Evolutionary conservation across 2,888 invertebrate genomes (phyloP).

Genomic region (Drosophila limbata): DNA sequence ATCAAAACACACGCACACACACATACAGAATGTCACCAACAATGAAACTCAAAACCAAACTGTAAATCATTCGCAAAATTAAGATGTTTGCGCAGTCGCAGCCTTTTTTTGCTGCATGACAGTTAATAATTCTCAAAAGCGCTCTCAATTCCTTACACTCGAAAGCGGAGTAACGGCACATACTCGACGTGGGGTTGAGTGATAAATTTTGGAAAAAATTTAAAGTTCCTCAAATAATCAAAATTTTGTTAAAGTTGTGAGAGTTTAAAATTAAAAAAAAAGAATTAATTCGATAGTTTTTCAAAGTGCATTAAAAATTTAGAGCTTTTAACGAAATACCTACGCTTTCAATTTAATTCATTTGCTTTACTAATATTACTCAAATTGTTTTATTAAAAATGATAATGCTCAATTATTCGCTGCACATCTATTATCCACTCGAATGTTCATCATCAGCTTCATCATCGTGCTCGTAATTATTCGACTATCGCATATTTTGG

Average conservation of each 20-base stretch:
- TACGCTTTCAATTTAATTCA: not conserved
- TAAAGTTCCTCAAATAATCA: not conserved
- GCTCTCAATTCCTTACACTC: not conserved
- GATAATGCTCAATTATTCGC: no score
- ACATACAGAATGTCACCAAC: constrained; percentile 63
- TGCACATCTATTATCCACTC: no score
- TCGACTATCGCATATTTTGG: constrained; percentile 25
- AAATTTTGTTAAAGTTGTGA: not conserved
- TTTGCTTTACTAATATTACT: not conserved
- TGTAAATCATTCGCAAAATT: constrained; percentile 82
- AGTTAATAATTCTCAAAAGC: constrained; percentile 18
- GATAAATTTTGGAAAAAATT: not conserved
- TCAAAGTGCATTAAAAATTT: not conserved
- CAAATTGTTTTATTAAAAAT: not conserved
- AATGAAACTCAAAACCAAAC: constrained; percentile 78
- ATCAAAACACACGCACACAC: not conserved
- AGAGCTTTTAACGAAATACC: not conserved
- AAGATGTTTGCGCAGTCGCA: constrained; percentile 67
- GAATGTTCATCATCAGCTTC: no score
- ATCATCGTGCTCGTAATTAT: constrained; percentile 8
- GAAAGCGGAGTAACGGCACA: not conserved
- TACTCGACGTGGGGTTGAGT: no score
- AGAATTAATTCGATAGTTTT: no score
- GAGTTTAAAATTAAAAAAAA: not conserved
- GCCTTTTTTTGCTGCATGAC: constrained; percentile 5